A percentile compares a stretch with the other conserved stretches of the same genome.
These are phyloP conservation scores for Leucopsar rothschildi DNA, from an alignment of 2,113 vertebrate genomes.

Conservation along the genomic window DNA sequence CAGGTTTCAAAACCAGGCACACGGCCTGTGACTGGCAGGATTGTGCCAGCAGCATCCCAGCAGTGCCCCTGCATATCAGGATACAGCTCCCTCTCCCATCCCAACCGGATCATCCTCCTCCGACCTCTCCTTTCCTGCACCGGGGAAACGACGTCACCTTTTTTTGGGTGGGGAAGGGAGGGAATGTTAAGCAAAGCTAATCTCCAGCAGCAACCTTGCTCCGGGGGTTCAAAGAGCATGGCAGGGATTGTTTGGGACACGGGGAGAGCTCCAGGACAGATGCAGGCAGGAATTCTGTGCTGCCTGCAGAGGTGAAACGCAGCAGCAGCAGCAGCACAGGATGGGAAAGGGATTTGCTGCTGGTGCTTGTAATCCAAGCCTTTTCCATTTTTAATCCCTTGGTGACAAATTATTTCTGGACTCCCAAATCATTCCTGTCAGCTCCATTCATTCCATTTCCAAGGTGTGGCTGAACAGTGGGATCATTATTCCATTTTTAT, in stretches of 20 bases:
- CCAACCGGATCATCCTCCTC: background rate
- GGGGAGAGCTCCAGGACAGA: background rate
- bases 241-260: background rate
- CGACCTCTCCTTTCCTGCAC: conserved; percentile 8
- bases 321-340: background rate
- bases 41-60: background rate
- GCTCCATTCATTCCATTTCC: background rate
- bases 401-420: conserved; percentile 10
- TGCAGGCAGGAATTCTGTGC: background rate
- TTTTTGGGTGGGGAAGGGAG: conserved; percentile 32
- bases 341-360: background rate
- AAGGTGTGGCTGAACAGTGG: background rate
- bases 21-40: fast-evolving
- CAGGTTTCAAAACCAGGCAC: background rate
- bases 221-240: background rate
- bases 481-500: background rate
- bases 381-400: background rate
- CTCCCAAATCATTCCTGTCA: background rate
- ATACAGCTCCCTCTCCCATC: background rate
- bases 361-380: background rate
- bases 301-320: background rate
- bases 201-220: background rate
- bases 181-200: background rate
- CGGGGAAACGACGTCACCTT: background rate
- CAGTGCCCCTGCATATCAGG: background rate